A percentile compares a stretch with the other conserved stretches of the same genome.
Conservation (phyloP, 2,113 vertebrate genomes). For the Nanorana parkeri region DNA sequence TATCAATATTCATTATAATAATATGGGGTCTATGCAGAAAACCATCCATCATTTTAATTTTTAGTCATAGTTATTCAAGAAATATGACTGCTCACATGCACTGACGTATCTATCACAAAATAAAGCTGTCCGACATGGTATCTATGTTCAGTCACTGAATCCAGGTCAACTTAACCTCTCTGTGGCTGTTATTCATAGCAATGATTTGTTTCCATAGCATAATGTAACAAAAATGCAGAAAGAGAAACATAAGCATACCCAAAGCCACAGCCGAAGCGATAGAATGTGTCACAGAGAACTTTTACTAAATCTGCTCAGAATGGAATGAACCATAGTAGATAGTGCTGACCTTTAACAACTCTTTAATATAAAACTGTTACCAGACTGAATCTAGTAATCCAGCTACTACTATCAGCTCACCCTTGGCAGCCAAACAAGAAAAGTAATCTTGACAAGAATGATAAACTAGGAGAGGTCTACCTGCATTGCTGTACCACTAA, state of each 20-base stretch:
- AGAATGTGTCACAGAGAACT: too few species aligned
- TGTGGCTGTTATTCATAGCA: constrained; percentile 1
- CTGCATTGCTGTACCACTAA: too few species aligned
- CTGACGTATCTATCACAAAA: not conserved
- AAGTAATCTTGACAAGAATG: too few species aligned
- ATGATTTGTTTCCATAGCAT: not conserved
- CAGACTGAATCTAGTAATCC: too few species aligned
- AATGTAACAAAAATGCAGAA: not conserved
- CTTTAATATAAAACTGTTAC: too few species aligned
- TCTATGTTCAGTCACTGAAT: constrained; percentile 5
- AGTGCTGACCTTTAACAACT: too few species aligned
- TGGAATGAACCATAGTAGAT: too few species aligned
- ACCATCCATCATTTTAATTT: constrained; percentile 8
- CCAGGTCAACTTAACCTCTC: constrained; percentile 8
- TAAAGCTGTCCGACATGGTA: not conserved
- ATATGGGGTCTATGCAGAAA: not conserved
- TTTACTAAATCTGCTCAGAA: too few species aligned
- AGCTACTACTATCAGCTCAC: too few species aligned
- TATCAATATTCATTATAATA: not conserved
- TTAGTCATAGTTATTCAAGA: not conserved
- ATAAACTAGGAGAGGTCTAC: too few species aligned
- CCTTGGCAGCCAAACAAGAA: too few species aligned
- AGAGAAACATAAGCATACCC: not conserved
- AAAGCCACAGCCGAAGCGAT: too few species aligned
- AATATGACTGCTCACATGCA: not conserved